Evolutionary conservation across 2,797 vertebrate genomes (phyloP), one percentile per base, ranked within the genome.

Genomic region (Coregonus sp.): DNA sequence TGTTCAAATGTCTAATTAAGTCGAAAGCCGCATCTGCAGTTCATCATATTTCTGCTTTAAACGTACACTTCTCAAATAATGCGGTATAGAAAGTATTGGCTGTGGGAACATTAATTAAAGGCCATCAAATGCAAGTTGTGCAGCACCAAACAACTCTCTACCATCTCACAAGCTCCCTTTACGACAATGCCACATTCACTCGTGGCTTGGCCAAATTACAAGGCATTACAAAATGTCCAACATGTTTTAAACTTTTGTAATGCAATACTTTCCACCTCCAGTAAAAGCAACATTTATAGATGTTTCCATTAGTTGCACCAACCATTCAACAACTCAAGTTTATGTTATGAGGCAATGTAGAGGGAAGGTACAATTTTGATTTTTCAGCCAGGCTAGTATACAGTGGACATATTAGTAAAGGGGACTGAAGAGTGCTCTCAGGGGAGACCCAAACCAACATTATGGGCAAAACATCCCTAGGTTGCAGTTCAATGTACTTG

Each of bases 141-240:
- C 79, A 85, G 83, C 83, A 89, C 76, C 85, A 74, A 75, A 82
- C 66, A 81, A 76, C 80, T 18, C 59, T 40, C 73, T 75, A 35
- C 80, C 74, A 35, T 76, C 40, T 70, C 33, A 77, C 20, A 80
- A 16, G 66, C 68, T 78, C 73, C 63, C 73, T 73, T 71, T 65
- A 77, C 67, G 29, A 76, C 20, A 71, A 68, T 65, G 78, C 68
- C 73, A 18, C 50, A 69, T 73, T 25, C 29, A 66, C 61, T 75
- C 5, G 40, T 69, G 63, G 74, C 70, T 56, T 73, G 59, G 66
- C 56, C 56, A 71, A 72, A 77, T 79, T 70, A 68, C 61, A 40
- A 61, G 74, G 63, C 15, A 56, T 70, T 63, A 74, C 56, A 56
- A 75, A 51, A 70, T 67, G 71, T 63, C 74, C 1, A 75, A 52